These are phyloP conservation scores for Cephalopterus ornatus DNA, from an alignment of 2,113 vertebrate genomes.

Conservation along the genomic window DNA sequence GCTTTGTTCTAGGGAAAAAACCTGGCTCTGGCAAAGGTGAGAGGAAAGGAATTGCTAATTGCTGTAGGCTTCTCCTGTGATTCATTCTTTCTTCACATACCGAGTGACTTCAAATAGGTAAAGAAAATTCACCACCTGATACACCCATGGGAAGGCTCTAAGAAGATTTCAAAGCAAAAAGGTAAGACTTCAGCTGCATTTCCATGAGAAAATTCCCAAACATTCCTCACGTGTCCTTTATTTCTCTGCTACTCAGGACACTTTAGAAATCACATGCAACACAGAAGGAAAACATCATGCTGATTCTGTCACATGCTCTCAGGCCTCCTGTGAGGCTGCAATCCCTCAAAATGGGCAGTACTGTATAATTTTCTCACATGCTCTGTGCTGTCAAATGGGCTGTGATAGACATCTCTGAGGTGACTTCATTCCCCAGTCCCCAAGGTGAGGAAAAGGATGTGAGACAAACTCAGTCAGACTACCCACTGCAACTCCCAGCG, in stretches of 20 bases:
- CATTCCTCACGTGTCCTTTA: not conserved
- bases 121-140: conserved; percentile 2
- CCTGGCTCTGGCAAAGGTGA: conserved; percentile 28
- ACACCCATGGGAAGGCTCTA: not conserved
- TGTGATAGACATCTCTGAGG: not conserved
- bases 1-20: conserved; percentile 49
- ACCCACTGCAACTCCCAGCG: not conserved
- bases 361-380: not conserved
- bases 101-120: not conserved
- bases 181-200: not conserved
- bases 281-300: not conserved
- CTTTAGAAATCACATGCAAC: not conserved
- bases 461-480: not conserved
- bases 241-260: not conserved
- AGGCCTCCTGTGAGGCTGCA: not conserved
- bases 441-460: not conserved
- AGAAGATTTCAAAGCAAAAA: not conserved
- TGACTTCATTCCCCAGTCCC: not conserved
- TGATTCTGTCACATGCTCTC: not conserved
- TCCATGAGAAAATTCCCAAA: not conserved
- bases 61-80: conserved; percentile 38
- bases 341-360: not conserved
- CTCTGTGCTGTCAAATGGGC: not conserved
- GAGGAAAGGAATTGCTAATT: conserved; percentile 55
- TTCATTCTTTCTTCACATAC: conserved; percentile 36